Evolutionary conservation across 2,888 invertebrate species (phyloP), one percentile per base, ranked within the genome.

Genomic region (Teleogryllus oceanicus): DNA sequence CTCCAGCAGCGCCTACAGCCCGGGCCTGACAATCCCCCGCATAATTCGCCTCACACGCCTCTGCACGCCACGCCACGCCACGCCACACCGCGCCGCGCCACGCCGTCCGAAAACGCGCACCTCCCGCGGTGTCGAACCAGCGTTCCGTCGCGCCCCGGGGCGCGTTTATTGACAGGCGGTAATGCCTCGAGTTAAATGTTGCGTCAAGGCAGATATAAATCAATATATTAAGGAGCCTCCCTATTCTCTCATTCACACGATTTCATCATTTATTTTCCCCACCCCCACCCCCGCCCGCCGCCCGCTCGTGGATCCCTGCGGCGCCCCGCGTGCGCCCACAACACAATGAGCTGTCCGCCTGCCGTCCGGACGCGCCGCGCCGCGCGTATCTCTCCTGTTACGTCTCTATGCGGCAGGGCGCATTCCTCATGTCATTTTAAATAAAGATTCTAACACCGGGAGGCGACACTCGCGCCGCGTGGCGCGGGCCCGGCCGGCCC

Each of bases 361-460:
- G 16, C 62, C 62, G 62, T 62, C 62, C 62, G 62, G 62, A 21
- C 21, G 21, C 21, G 21, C 62, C 62, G 62, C 16, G 62, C 16
- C n/a, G 62, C 62, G 62, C 16, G 62, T 62, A 62, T 62, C 62
- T 62, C 62, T 11, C 13, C 16, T n/a, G 62, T 62, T 62, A 62
- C 62, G 62, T 62, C 62, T 62, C 62, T 16, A 62, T 62, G 62
- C 62, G 13, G n/a, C 13, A 18, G 16, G 62, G 16, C n/a, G 77
- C 81, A 81, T 81, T 81, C 81, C 81, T 50, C 76, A n/a, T 76
- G 81, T 81, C 81, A 81, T 77, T 81, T 81, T 81, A 81, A 81
- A 81, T 81, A 81, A 81, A 81, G 81, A 81, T 80, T 78, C 80
- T 78, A 81, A 81, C 81, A 81, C 81, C 81, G 78, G 81, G 81